Evolutionary conservation across 1,140 invertebrate species (phyloP).

Genomic region (Drosophila grimshawi): DNA sequence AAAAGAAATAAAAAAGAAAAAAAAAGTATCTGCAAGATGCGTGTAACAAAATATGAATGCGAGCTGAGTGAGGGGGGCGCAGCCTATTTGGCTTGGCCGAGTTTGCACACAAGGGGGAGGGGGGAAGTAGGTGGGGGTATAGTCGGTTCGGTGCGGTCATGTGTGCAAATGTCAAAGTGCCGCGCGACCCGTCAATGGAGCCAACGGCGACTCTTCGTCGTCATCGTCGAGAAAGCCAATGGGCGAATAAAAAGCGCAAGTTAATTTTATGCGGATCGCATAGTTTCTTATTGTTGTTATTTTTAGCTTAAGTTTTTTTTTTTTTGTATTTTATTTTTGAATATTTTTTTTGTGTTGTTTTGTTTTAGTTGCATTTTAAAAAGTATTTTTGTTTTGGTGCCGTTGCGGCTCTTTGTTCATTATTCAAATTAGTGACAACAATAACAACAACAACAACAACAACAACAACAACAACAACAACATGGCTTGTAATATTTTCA

Average conservation of each 20-base stretch:
- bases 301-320: constrained; percentile 7
- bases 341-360: neutral
- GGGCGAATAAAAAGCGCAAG: constrained; percentile 53
- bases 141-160: constrained; percentile 32
- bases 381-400: constrained; percentile 16
- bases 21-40: constrained; percentile 38
- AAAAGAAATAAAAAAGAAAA: neutral
- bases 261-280: constrained; percentile 46
- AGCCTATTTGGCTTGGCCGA: neutral
- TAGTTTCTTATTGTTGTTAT: neutral
- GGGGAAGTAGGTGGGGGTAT: neutral
- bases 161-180: constrained; percentile 53
- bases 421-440: constrained; percentile 53
- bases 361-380: constrained; percentile 16
- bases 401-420: constrained; percentile 31
- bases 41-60: constrained; percentile 24
- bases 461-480: constrained; percentile 44
- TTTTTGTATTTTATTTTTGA: constrained; percentile 10
- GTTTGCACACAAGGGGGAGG: neutral
- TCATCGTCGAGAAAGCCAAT: constrained; percentile 40
- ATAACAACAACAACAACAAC: constrained; percentile 40
- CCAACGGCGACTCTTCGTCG: neutral
- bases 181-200: constrained; percentile 14
- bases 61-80: neutral
- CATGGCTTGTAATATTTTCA: constrained; percentile 50